phyloP scores from a whole-genome alignment of 1,140 invertebrate genomes.

The Drosophila virilis region DNA sequence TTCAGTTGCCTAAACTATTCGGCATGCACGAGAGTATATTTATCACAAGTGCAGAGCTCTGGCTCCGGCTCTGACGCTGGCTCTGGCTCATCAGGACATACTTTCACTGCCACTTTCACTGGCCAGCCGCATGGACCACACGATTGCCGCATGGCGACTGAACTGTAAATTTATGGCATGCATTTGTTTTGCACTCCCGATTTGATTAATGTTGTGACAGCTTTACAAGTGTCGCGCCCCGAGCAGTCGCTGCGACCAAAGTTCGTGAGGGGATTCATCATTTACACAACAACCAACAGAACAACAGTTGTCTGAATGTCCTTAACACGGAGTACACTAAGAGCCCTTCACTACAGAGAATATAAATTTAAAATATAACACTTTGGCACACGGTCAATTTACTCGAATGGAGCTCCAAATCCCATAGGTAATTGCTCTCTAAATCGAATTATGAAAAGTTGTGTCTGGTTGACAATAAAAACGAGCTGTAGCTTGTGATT shows the following conservation, averaged over 20 bases:
- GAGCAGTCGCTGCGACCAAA: constrained; percentile 39
- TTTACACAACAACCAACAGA: constrained; percentile 36
- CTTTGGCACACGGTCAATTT: constrained; percentile 8
- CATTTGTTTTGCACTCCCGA: constrained; percentile 63
- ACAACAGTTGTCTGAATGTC: constrained; percentile 36
- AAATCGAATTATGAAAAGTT: not conserved
- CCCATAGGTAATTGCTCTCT: not conserved
- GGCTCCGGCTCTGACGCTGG: constrained; percentile 4
- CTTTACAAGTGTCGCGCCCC: constrained; percentile 66
- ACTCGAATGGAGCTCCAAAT: not conserved
- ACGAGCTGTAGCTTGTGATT: not conserved
- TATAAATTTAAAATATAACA: not conserved
- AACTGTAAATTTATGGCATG: constrained; percentile 63
- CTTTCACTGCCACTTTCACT: constrained; percentile 51
- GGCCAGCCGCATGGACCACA: constrained; percentile 28
- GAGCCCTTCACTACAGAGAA: constrained; percentile 6
- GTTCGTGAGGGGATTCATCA: constrained; percentile 53
- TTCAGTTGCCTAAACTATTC: constrained; percentile 26
- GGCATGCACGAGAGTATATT: constrained; percentile 24
- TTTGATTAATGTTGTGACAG: constrained; percentile 70
- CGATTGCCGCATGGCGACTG: constrained; percentile 25
- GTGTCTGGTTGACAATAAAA: not conserved
- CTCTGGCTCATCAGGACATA: constrained; percentile 22
- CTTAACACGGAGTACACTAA: constrained; percentile 2
- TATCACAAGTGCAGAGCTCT: constrained; percentile 12